A percentile compares a stretch with the other conserved stretches of the same genome.
phyloP scores from a whole-genome alignment of 2,888 invertebrate species.

The Nephrotoma guestfalica region DNA sequence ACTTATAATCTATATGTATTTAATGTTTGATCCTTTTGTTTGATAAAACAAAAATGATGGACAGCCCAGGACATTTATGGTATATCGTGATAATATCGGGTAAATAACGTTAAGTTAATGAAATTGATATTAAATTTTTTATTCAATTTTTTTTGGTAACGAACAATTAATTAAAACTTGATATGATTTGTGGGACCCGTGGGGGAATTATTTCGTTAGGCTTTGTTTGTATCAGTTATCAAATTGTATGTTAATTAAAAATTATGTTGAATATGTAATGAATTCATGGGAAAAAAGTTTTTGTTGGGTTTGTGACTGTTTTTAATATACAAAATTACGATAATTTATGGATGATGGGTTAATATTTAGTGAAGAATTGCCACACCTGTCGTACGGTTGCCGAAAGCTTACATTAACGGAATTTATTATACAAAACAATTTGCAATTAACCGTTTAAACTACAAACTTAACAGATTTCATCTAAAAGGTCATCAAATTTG shows the following conservation, averaged over 20 bases:
- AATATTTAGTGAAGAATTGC: no score
- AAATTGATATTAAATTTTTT: neutral
- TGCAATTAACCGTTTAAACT: no score
- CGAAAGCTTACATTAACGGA: no score
- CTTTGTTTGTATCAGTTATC: neutral
- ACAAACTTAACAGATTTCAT: no score
- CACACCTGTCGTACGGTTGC: no score
- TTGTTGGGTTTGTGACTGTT: no score
- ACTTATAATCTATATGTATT: neutral
- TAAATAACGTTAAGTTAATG: neutral
- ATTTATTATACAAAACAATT: no score
- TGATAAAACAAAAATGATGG: neutral
- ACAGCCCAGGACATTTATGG: neutral
- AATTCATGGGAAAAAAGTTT: neutral
- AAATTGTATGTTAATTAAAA: neutral
- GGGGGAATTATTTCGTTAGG: neutral
- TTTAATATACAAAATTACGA: no score
- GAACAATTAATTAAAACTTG: neutral
- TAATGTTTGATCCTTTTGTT: neutral
- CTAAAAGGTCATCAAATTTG: no score
- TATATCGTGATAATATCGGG: neutral
- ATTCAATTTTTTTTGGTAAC: neutral
- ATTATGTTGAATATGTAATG: neutral
- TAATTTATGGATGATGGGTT: no score
- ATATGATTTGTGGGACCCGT: neutral